Conservation (phyloP, 2,888 invertebrate genomes). For the Heteromurus nitidus region DNA sequence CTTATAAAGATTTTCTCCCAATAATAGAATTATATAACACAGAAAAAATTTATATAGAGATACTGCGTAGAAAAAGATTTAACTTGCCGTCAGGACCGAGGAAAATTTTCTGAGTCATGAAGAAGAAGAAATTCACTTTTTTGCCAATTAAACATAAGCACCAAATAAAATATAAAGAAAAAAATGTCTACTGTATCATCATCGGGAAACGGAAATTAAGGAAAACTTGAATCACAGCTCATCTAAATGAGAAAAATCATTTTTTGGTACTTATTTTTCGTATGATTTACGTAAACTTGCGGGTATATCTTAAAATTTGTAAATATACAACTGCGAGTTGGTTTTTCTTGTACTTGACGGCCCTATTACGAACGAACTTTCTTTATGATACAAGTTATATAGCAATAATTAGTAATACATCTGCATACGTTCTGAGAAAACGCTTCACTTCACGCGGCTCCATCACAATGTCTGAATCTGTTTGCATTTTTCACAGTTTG, state of each 20-base stretch:
- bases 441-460: slow-evolving; percentile 43
- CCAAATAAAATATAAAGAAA: no score
- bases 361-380: slow-evolving; percentile 33
- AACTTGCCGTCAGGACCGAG: slow-evolving; percentile 57
- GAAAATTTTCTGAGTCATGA: no score
- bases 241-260: slow-evolving; percentile 23
- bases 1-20: not conserved
- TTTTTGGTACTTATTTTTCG: not conserved
- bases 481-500: slow-evolving; percentile 6
- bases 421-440: slow-evolving; percentile 57
- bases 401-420: slow-evolving; percentile 58
- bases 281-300: not conserved
- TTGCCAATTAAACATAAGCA: no score
- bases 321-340: slow-evolving; percentile 11
- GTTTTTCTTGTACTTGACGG: slow-evolving; percentile 61
- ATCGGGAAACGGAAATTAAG: slow-evolving; percentile 31
- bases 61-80: no score
- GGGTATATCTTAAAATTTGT: slow-evolving; percentile 15
- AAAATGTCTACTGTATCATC: no score
- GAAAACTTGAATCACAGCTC: slow-evolving; percentile 50
- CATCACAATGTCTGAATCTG: not conserved
- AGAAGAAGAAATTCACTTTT: no score
- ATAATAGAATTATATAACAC: no score
- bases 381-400: slow-evolving; percentile 32
- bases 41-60: no score